A percentile compares a stretch with the other conserved stretches of the same genome.
Conservation (phyloP, 2,113 vertebrate genomes). For the Prinia subflava region DNA sequence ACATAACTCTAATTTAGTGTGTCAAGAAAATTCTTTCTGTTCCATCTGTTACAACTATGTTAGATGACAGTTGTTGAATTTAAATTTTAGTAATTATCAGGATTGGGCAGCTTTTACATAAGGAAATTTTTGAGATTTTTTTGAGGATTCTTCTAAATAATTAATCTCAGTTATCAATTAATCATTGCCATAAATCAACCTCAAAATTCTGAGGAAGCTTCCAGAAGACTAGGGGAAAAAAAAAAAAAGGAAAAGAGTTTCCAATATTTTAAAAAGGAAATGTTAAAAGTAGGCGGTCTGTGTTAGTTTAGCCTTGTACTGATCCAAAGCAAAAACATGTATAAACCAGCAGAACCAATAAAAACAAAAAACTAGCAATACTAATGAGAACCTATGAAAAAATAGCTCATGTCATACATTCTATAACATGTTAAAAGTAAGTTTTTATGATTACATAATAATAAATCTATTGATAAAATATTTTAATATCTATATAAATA, state of each 20-base stretch:
- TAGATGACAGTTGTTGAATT: not conserved
- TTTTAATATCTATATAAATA: not conserved
- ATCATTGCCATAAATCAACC: not conserved
- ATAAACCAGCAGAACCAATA: not conserved
- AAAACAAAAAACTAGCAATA: not conserved
- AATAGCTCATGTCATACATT: not conserved
- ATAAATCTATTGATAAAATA: not conserved
- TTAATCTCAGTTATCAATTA: not conserved
- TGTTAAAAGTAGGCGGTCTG: not conserved
- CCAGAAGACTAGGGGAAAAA: not conserved
- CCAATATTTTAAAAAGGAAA: not conserved
- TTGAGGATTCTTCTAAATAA: not conserved
- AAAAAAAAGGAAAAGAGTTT: not conserved
- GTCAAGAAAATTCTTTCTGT: not conserved
- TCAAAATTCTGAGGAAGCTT: not conserved
- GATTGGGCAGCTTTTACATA: not conserved
- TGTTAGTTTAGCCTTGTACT: not conserved
- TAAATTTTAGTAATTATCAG: not conserved
- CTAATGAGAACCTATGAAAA: not conserved
- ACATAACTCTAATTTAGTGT: rapidly evolving
- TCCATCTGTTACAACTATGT: not conserved
- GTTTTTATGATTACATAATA: not conserved
- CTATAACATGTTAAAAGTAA: not conserved
- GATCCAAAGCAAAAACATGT: not conserved
- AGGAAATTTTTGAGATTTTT: not conserved